Conservation (phyloP, 2,888 invertebrate species). For the Lasioglossum lativentre region DNA sequence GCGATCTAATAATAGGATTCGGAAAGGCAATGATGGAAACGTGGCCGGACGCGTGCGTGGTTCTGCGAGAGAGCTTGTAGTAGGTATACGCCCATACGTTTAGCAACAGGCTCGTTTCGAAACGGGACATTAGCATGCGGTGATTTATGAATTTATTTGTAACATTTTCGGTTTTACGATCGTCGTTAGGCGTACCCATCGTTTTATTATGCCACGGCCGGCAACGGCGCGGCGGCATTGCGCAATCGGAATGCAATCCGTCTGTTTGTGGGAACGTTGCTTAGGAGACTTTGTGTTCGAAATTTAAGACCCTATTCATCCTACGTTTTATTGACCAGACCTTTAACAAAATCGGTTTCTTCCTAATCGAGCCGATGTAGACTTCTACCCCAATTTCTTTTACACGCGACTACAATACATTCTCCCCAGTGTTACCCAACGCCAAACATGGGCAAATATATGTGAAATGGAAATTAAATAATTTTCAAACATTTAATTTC, state of each 20-base stretch:
- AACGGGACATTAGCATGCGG: slow-evolving; percentile 65
- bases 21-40: background rate
- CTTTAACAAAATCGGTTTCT: background rate
- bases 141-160: slow-evolving; percentile 75
- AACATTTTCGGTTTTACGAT: slow-evolving; percentile 74
- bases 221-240: slow-evolving; percentile 58
- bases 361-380: background rate
- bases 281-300: slow-evolving; percentile 44
- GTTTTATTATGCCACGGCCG: slow-evolving; percentile 60
- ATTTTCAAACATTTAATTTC: background rate
- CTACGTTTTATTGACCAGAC: background rate
- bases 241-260: slow-evolving; percentile 52
- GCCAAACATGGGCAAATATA: background rate
- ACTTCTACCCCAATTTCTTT: background rate
- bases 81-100: slow-evolving; percentile 18
- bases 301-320: background rate
- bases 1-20: slow-evolving; percentile 8
- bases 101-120: slow-evolving; percentile 7
- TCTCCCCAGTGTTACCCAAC: background rate
- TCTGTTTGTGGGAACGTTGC: slow-evolving; percentile 36
- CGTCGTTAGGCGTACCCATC: slow-evolving; percentile 71
- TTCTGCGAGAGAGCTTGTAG: slow-evolving; percentile 1
- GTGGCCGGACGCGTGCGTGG: background rate
- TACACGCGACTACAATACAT: background rate
- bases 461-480: no score